Percentiles rank a stretch among this genome's conserved stretches.
These are phyloP conservation scores for Listrodromus nycthemerus DNA, from an alignment of 2,888 invertebrate species.

Conservation along the genomic window DNA sequence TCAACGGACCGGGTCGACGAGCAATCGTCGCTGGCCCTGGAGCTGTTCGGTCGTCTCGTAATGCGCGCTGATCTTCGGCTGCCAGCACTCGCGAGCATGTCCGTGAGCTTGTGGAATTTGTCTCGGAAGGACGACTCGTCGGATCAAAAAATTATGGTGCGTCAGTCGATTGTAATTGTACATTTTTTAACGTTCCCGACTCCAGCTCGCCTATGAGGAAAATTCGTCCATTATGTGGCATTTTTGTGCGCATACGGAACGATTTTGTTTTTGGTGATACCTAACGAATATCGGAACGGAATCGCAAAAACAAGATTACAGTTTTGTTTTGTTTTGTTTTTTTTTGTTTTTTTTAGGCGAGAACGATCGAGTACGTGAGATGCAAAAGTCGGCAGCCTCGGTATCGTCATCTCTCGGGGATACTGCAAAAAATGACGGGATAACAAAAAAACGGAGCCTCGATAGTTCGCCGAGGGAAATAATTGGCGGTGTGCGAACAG, in stretches of 20 bases:
- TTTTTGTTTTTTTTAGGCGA: conserved; percentile 73
- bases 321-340: neutral
- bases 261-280: too few species aligned
- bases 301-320: too few species aligned
- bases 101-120: conserved; percentile 93
- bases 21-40: conserved; percentile 91
- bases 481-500: too few species aligned
- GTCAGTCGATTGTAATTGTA: too few species aligned
- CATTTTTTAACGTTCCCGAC: too few species aligned
- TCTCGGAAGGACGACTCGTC: conserved; percentile 88
- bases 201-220: too few species aligned
- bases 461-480: conserved; percentile 1
- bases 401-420: conserved; percentile 78
- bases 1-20: conserved; percentile 87
- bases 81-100: conserved; percentile 88
- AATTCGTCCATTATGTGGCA: too few species aligned
- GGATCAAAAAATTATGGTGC: conserved; percentile 86
- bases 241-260: too few species aligned
- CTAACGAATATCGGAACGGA: too few species aligned
- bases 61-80: conserved; percentile 88
- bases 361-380: conserved; percentile 79
- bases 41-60: conserved; percentile 89
- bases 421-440: conserved; percentile 76
- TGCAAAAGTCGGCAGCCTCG: conserved; percentile 77
- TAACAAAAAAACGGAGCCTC: conserved; percentile 53